Percentiles rank a stretch among this genome's conserved stretches.
phyloP scores from a whole-genome alignment of 1,140 invertebrate genomes.

The Drosophila saltans region DNA sequence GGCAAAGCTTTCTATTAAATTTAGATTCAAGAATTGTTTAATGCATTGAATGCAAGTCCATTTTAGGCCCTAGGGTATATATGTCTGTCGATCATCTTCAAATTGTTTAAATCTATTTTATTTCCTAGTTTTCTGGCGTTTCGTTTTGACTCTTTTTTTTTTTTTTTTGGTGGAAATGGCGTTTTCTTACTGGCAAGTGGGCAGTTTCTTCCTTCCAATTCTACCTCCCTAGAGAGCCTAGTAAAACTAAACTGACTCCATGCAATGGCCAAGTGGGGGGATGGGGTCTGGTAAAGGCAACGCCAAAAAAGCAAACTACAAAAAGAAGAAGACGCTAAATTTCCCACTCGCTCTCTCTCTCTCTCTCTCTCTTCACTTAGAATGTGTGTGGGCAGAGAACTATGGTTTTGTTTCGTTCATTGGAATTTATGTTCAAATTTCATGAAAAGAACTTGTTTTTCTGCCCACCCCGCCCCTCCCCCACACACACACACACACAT shows the following conservation, averaged over 20 bases:
- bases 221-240: slow-evolving; percentile 37
- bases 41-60: too few species aligned
- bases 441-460: slow-evolving; percentile 75
- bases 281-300: background rate
- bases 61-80: slow-evolving; percentile 10
- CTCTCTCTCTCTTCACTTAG: background rate
- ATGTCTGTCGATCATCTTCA: background rate
- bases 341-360: background rate
- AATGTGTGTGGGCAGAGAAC: slow-evolving; percentile 48
- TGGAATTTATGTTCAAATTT: slow-evolving; percentile 77
- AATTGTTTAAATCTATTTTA: slow-evolving; percentile 43
- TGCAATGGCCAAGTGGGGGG: slow-evolving; percentile 28
- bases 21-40: too few species aligned
- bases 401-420: slow-evolving; percentile 74
- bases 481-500: background rate
- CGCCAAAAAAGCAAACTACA: slow-evolving; percentile 48
- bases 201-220: slow-evolving; percentile 52
- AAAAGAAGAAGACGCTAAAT: slow-evolving; percentile 3
- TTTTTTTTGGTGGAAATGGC: slow-evolving; percentile 44
- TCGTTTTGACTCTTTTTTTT: background rate
- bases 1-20: too few species aligned
- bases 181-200: slow-evolving; percentile 61
- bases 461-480: slow-evolving; percentile 38
- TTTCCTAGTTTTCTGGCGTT: slow-evolving; percentile 53
- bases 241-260: slow-evolving; percentile 67